Conservation (phyloP, 1,140 invertebrate species). For the Drosophila santomea region DNA sequence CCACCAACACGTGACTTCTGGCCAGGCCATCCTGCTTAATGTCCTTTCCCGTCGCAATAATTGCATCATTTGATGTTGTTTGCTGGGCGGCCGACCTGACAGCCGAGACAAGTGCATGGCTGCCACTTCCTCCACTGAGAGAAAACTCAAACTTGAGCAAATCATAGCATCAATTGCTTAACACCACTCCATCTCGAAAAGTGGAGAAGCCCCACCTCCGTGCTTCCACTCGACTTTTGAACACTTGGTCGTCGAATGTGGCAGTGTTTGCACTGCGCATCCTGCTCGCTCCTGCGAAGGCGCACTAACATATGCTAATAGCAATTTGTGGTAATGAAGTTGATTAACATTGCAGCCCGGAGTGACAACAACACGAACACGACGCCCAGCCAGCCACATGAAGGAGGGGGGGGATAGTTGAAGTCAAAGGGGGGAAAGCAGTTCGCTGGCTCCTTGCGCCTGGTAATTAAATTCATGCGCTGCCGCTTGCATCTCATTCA, state of each 20-base stretch:
- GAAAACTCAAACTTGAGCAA: neutral
- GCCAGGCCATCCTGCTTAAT: neutral
- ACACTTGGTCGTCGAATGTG: no score
- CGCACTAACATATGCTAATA: conserved; percentile 82
- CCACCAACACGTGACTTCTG: conserved; percentile 16
- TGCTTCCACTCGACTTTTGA: neutral
- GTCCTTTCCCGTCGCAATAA: conserved; percentile 46
- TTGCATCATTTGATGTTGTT: conserved; percentile 80
- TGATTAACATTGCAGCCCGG: conserved; percentile 81
- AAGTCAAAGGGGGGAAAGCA: conserved; percentile 4
- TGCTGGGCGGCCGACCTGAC: conserved; percentile 48
- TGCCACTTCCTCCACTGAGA: conserved; percentile 8
- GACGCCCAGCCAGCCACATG: conserved; percentile 6
- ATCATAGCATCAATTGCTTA: neutral
- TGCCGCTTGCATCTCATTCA: conserved; percentile 58
- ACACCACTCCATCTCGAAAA: neutral
- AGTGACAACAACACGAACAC: conserved; percentile 74
- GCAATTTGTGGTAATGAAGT: conserved; percentile 83
- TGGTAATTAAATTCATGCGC: conserved; percentile 78
- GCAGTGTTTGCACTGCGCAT: conserved; percentile 7
- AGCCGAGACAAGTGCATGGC: conserved; percentile 60
- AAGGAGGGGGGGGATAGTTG: neutral
- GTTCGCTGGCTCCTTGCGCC: conserved; percentile 47
- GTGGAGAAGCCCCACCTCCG: no score
- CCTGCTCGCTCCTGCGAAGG: conserved; percentile 18